phyloP scores from a whole-genome alignment of 2,113 vertebrate genomes.

The Plecotus auritus region DNA sequence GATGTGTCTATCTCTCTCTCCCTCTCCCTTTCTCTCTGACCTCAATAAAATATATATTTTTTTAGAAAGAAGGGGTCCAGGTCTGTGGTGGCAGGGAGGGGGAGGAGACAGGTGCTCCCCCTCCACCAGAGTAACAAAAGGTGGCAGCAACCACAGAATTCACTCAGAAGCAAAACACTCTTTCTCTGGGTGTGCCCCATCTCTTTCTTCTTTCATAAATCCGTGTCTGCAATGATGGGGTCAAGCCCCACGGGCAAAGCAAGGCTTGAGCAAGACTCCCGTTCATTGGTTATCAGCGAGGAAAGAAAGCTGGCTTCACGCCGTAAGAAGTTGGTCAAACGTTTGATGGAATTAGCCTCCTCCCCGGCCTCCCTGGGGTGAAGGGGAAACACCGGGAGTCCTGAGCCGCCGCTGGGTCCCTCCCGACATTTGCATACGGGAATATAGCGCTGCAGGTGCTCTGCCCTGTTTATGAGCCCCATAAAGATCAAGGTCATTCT shows the following conservation, averaged over 20 bases:
- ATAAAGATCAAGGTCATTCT: conserved; percentile 69
- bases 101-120: not conserved
- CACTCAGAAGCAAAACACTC: conserved; percentile 23
- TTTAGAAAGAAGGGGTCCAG: too few relatives aligned
- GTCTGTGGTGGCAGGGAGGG: not conserved
- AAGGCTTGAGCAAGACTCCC: not conserved
- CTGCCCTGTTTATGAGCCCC: conserved; percentile 56
- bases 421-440: conserved; percentile 55
- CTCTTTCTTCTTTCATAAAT: conserved; percentile 22
- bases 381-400: not conserved
- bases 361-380: not conserved
- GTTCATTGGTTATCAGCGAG: conserved; percentile 15
- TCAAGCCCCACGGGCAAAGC: not conserved
- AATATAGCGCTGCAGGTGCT: conserved; percentile 51
- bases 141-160: not conserved
- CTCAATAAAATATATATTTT: too few relatives aligned
- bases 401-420: conserved; percentile 34
- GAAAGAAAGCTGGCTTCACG: not conserved
- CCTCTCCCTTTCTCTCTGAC: too few relatives aligned
- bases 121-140: not conserved
- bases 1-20: too few relatives aligned
- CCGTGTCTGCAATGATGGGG: not conserved
- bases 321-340: conserved; percentile 38
- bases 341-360: not conserved
- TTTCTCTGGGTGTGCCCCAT: conserved; percentile 16